Conservation (phyloP, 1,140 invertebrate genomes). For the Apolygus lucorum region DNA sequence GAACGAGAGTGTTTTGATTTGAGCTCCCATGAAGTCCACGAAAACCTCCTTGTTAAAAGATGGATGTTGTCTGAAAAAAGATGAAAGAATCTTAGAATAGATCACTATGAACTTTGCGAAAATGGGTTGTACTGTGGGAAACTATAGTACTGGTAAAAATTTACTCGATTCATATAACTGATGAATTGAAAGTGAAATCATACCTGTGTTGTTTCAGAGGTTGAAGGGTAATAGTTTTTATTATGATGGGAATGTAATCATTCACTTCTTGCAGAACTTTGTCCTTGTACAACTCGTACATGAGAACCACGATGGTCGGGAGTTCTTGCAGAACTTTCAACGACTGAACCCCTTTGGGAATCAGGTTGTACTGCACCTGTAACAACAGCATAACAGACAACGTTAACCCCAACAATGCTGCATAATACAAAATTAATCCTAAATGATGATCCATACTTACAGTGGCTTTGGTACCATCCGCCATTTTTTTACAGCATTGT, state of each 20-base stretch:
- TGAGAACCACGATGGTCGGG: constrained; percentile 92
- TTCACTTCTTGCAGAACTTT: constrained; percentile 90
- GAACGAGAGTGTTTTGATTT: constrained; percentile 94
- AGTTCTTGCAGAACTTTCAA: constrained; percentile 93
- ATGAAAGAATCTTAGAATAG: too few species aligned
- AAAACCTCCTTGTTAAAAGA: constrained; percentile 90
- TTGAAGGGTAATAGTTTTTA: constrained; percentile 85
- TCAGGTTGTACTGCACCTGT: constrained; percentile 71
- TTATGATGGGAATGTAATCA: constrained; percentile 92
- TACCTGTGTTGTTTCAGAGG: constrained; percentile 72
- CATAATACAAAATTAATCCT: too few species aligned
- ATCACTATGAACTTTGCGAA: too few species aligned
- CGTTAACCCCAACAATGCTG: too few species aligned
- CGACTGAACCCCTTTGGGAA: constrained; percentile 83
- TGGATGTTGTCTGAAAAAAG: too few species aligned
- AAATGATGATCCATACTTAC: neutral
- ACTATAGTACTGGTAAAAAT: too few species aligned
- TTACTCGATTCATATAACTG: too few species aligned
- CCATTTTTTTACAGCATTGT: constrained; percentile 70
- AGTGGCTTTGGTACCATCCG: constrained; percentile 52
- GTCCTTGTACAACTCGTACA: constrained; percentile 95
- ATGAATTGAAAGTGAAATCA: too few species aligned
- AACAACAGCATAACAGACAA: too few species aligned
- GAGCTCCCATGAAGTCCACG: constrained; percentile 96
- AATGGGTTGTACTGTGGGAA: too few species aligned